Percentiles rank a stretch among this genome's conserved stretches.
Evolutionary conservation across 2,797 vertebrate genomes (phyloP).

Genomic region (Nyctibius grandis): DNA sequence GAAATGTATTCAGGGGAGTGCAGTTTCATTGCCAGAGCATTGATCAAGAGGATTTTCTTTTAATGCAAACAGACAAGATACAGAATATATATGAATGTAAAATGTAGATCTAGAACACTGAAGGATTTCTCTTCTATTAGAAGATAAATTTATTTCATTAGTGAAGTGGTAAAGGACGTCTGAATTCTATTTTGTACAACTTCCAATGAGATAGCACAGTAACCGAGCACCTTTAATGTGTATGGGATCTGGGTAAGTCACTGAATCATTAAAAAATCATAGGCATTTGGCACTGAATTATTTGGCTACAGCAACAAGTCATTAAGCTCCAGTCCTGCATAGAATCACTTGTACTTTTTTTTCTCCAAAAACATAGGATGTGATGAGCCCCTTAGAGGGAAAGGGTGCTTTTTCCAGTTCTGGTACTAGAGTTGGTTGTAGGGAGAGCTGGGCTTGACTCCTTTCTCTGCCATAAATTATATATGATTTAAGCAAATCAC

Average conservation of each 20-base stretch:
- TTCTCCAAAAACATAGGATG: not conserved
- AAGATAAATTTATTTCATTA: slow-evolving; percentile 12
- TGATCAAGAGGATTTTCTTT: slow-evolving; percentile 29
- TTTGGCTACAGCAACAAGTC: not conserved
- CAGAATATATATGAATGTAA: not conserved
- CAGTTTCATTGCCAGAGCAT: not conserved
- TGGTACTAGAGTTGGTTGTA: not conserved
- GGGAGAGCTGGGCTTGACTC: not conserved
- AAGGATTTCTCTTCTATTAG: not conserved
- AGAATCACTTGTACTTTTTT: not conserved
- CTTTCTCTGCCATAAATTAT: not conserved
- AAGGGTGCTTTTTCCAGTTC: not conserved
- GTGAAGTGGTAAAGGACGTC: not conserved
- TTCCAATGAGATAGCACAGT: not conserved
- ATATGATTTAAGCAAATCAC: not conserved
- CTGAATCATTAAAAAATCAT: not conserved
- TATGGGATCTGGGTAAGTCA: not conserved
- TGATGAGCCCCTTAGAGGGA: not conserved
- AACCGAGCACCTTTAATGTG: not conserved
- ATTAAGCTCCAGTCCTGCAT: not conserved
- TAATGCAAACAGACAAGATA: slow-evolving; percentile 31
- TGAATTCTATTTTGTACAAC: not conserved
- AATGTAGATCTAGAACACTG: not conserved
- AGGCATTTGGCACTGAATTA: not conserved
- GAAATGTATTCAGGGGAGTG: not conserved